Conservation (phyloP, 2,888 invertebrate genomes). For the Troides aeacus region DNA sequence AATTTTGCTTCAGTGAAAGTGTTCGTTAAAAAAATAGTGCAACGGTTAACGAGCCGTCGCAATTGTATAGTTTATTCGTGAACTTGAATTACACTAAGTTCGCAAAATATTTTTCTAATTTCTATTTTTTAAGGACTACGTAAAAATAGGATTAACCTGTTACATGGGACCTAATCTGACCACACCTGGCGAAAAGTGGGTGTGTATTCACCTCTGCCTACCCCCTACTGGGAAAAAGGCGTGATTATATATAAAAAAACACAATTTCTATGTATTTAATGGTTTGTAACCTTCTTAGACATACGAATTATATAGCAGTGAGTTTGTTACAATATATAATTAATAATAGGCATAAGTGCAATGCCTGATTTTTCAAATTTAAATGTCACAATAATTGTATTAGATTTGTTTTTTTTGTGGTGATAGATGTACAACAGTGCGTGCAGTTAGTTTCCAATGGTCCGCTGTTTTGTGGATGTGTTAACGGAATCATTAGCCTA, state of each 20-base stretch:
- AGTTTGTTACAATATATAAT: neutral
- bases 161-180: too few species aligned
- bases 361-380: neutral
- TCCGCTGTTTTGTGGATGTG: slow-evolving; percentile 70
- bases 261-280: too few species aligned
- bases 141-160: too few species aligned
- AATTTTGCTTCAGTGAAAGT: slow-evolving; percentile 68
- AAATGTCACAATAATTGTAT: slow-evolving; percentile 13
- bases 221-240: too few species aligned
- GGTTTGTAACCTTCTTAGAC: too few species aligned
- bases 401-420: slow-evolving; percentile 38
- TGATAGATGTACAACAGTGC: slow-evolving; percentile 43
- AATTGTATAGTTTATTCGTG: slow-evolving; percentile 14
- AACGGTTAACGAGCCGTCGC: slow-evolving; percentile 47
- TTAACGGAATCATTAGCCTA: slow-evolving; percentile 78
- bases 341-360: neutral
- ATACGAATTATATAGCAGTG: too few species aligned
- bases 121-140: too few species aligned
- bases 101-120: neutral
- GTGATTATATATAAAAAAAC: too few species aligned
- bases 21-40: slow-evolving; percentile 48
- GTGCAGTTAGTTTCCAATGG: slow-evolving; percentile 67
- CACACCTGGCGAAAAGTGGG: too few species aligned
- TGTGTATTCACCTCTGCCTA: too few species aligned
- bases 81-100: slow-evolving; percentile 3